Conservation (phyloP, 35 echinoderm and acorn worm genomes). For the Acanthaster planci region DNA sequence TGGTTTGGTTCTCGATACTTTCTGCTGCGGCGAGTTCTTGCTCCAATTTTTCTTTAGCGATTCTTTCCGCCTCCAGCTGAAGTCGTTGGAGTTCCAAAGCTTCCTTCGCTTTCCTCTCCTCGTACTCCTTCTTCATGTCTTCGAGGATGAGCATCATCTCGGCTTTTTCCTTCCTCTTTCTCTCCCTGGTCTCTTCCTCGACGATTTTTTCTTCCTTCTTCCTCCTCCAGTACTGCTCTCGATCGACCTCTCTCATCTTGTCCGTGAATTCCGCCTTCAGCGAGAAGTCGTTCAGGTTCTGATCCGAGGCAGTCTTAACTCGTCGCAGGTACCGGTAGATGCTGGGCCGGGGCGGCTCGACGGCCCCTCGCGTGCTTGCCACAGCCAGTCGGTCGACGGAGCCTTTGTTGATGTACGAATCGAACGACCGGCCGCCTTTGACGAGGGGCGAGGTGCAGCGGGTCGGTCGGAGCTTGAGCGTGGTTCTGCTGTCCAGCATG, state of each 20-base stretch:
- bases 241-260: not conserved
- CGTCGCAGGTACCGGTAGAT: constrained; percentile 1
- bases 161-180: not conserved
- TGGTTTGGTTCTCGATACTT: not conserved
- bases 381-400: constrained; percentile 15
- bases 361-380: not conserved
- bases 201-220: constrained; percentile 15
- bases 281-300: constrained; percentile 29
- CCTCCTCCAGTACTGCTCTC: constrained; percentile 35
- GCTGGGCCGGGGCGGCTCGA: not conserved
- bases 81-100: not conserved
- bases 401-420: constrained; percentile 30
- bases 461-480: constrained; percentile 17
- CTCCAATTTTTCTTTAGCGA: constrained; percentile 19
- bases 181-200: constrained; percentile 3
- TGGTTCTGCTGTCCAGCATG: constrained; percentile 8
- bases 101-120: not conserved
- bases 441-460: constrained; percentile 24
- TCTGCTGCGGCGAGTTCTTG: not conserved
- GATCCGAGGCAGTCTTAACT: constrained; percentile 12
- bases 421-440: constrained; percentile 20
- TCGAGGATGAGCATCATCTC: constrained; percentile 10
- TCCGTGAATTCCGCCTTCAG: constrained; percentile 27
- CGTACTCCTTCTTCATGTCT: not conserved
- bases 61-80: constrained; percentile 13